These are phyloP conservation scores for Crax fasciolata DNA, from an alignment of 2,797 vertebrate species.

Conservation along the genomic window DNA sequence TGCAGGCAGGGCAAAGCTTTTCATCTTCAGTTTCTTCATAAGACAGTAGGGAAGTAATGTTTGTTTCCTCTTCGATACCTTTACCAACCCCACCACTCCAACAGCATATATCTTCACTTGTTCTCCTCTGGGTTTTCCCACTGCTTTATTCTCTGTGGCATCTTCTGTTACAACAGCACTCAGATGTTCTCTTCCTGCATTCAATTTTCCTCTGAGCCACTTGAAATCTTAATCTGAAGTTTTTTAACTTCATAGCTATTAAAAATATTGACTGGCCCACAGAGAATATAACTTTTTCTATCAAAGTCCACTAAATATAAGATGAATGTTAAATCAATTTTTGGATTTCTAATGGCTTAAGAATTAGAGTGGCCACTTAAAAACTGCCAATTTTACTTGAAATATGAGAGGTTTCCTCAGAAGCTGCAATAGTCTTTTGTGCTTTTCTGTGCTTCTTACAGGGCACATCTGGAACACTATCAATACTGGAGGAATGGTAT, in stretches of 20 bases:
- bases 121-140: not conserved
- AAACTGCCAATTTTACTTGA: slow-evolving; percentile 42
- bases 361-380: slow-evolving; percentile 51
- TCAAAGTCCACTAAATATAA: slow-evolving; percentile 11
- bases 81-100: not conserved
- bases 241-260: slow-evolving; percentile 42
- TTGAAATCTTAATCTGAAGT: slow-evolving; percentile 14
- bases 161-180: not conserved
- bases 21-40: not conserved
- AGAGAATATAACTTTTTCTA: not conserved
- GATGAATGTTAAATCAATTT: slow-evolving; percentile 50
- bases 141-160: not conserved
- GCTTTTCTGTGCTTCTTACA: not conserved
- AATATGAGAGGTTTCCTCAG: slow-evolving; percentile 41
- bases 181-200: not conserved
- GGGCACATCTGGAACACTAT: not conserved
- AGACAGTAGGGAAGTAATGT: not conserved
- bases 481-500: not conserved
- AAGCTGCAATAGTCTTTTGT: slow-evolving; percentile 32
- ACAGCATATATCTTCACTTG: not conserved
- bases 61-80: not conserved
- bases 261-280: not conserved
- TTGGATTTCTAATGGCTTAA: slow-evolving; percentile 63
- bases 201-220: not conserved
- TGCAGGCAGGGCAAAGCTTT: slow-evolving; percentile 9